Conservation (phyloP, 1,140 invertebrate genomes). For the Aphelinus certus region DNA sequence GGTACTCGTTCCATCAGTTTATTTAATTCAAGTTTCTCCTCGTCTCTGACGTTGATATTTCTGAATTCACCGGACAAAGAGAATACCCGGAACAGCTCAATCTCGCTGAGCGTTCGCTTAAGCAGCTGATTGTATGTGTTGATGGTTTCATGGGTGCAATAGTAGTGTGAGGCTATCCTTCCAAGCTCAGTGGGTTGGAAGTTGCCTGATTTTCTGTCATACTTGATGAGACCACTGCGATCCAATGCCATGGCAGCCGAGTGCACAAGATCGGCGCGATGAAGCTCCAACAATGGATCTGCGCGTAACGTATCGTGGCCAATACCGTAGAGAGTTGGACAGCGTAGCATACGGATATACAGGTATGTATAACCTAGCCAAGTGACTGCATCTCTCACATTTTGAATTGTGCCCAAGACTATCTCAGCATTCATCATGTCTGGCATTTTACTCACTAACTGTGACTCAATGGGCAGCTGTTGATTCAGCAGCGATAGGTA, state of each 20-base stretch:
- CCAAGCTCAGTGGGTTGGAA: slow-evolving; percentile 95
- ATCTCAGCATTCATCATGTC: slow-evolving; percentile 99
- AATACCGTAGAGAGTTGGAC: slow-evolving; percentile 90
- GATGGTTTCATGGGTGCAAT: slow-evolving; percentile 97
- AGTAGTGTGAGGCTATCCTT: slow-evolving; percentile 97
- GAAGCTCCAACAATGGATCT: slow-evolving; percentile 87
- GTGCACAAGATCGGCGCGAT: slow-evolving; percentile 95
- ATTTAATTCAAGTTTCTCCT: slow-evolving; percentile 97
- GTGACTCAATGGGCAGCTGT: slow-evolving; percentile 91
- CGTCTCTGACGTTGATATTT: slow-evolving; percentile 94
- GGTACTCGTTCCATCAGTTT: slow-evolving; percentile 98
- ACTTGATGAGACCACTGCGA: slow-evolving; percentile 91
- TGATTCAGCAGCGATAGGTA: slow-evolving; percentile 98
- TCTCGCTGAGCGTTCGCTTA: slow-evolving; percentile 96
- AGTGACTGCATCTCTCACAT: slow-evolving; percentile 92
- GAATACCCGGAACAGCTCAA: slow-evolving; percentile 98
- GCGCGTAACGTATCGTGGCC: slow-evolving; percentile 81
- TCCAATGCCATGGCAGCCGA: slow-evolving; percentile 94
- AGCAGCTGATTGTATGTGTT: slow-evolving; percentile 95
- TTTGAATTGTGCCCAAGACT: slow-evolving; percentile 95
- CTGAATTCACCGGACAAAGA: slow-evolving; percentile 95
- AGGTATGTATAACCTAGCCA: slow-evolving; percentile 98
- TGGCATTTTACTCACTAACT: slow-evolving; percentile 85
- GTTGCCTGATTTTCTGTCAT: slow-evolving; percentile 94
- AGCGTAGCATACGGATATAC: slow-evolving; percentile 89